Base-by-base conservation (phyloP, 37 sponge, comb jelly and placozoan species). In the Chondrosia reniformis region DNA sequence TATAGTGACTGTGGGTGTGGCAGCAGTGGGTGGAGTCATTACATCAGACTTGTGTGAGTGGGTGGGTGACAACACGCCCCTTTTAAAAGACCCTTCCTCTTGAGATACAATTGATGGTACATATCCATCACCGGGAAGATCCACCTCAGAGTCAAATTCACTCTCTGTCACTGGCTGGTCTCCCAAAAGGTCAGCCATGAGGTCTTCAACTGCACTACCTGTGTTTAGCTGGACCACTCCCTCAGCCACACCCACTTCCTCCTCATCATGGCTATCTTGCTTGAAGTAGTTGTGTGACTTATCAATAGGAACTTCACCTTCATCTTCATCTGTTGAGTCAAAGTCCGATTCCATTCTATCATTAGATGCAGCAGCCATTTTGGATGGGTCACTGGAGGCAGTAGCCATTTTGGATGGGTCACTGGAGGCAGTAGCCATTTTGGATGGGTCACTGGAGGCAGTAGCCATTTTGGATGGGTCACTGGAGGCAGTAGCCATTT, bases 81-180 rank as follows among this genome's bases (percentile, higher is more conserved):
- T 37, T 7, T 40, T 69, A 25, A 7, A 10, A 43, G 39, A 24
- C n/a, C 72, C 42, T 41, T 40, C 43, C 3, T n/a, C 72, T 40
- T 39, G 41, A 21, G 24, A n/a, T n/a, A n/a, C 8, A 7, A 38
- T 39, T 40, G 72, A 69, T 43, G 72, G 72, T 1, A 69, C 43
- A 6, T 69, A 69, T 2, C 72, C 72, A 31, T 39, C 43, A 13
- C 42, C 72, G 3, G 72, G 72, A 19, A 69, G 43, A 25, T 69
- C 72, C 17, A 69, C 10, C 2, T 69, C 43, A 40, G 72, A 69
- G 6, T 69, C 72, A 21, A 40, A 69, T 41, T 69, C 44, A 69
- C 24, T 25, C 72, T 6, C 72, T 69, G 44, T 44, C 36, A 21
- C 41, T n/a, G 38, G 44, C 7, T 19, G 4, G 9, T 25, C 24